Evolutionary conservation across 2,888 invertebrate species (phyloP).

Genomic region (Phytoseiulus persimilis): DNA sequence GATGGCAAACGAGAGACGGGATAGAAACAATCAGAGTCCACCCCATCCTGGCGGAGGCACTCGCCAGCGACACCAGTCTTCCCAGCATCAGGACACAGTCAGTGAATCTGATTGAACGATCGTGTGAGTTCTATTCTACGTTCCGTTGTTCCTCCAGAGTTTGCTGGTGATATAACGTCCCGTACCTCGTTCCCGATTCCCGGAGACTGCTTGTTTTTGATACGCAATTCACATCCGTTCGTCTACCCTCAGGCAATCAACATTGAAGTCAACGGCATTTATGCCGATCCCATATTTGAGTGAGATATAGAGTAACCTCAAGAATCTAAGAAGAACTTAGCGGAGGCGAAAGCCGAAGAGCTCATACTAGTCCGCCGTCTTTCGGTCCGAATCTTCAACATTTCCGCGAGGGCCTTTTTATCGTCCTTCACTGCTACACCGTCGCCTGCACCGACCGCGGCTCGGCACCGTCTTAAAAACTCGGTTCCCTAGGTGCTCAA

Average conservation of each 20-base stretch:
- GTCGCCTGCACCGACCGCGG: not conserved
- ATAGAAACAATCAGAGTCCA: not conserved
- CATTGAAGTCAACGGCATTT: not conserved
- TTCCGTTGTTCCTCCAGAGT: too few species aligned
- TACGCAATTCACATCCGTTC: not conserved
- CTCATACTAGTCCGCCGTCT: not conserved
- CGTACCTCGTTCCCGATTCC: too few species aligned
- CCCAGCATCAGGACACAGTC: constrained; percentile 20
- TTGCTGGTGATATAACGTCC: too few species aligned
- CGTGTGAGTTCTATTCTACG: too few species aligned
- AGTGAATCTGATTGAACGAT: constrained; percentile 20
- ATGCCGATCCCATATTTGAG: not conserved
- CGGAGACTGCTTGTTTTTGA: not conserved
- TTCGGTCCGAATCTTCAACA: not conserved
- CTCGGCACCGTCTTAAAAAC: not conserved
- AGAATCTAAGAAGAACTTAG: not conserved
- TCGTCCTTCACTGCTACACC: not conserved
- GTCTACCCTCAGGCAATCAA: not conserved
- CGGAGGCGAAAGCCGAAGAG: not conserved
- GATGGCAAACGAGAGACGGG: constrained; percentile 20
- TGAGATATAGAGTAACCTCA: not conserved
- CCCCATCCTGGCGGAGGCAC: constrained; percentile 13
- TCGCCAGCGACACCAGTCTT: constrained; percentile 7
- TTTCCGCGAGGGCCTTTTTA: not conserved
- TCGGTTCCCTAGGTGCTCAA: not conserved